phyloP scores from a whole-genome alignment of 2,797 vertebrate genomes.

The Sebastes glaucus region DNA sequence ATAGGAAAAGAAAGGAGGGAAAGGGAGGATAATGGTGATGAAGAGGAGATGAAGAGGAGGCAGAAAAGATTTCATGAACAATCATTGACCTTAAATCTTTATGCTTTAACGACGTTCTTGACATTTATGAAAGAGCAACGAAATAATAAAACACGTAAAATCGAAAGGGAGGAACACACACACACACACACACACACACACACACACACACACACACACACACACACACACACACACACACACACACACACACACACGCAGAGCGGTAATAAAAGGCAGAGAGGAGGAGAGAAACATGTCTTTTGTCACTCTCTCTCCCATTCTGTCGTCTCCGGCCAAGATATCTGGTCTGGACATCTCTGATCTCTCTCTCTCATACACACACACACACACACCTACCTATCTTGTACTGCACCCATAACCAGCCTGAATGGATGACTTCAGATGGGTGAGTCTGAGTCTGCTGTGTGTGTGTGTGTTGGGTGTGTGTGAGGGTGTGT shows the following conservation, averaged over 20 bases:
- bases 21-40: neutral
- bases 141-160: slow-evolving; percentile 18
- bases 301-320: slow-evolving; percentile 17
- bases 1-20: neutral
- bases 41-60: neutral
- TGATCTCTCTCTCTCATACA: slow-evolving; percentile 4
- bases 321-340: neutral
- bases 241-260: neutral
- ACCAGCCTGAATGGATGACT: neutral
- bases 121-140: slow-evolving; percentile 45
- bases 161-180: neutral
- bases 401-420: neutral
- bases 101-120: slow-evolving; percentile 34
- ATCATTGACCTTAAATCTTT: slow-evolving; percentile 18
- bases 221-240: neutral
- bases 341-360: slow-evolving; percentile 39
- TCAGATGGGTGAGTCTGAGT: neutral
- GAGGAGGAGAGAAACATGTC: slow-evolving; percentile 18
- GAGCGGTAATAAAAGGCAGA: neutral
- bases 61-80: slow-evolving; percentile 6
- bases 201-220: neutral
- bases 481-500: slow-evolving; percentile 21
- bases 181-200: neutral
- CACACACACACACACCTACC: neutral
- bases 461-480: slow-evolving; percentile 18